Evolutionary conservation across 1,140 invertebrate genomes (phyloP).

Genomic region (Lucilia sericata): DNA sequence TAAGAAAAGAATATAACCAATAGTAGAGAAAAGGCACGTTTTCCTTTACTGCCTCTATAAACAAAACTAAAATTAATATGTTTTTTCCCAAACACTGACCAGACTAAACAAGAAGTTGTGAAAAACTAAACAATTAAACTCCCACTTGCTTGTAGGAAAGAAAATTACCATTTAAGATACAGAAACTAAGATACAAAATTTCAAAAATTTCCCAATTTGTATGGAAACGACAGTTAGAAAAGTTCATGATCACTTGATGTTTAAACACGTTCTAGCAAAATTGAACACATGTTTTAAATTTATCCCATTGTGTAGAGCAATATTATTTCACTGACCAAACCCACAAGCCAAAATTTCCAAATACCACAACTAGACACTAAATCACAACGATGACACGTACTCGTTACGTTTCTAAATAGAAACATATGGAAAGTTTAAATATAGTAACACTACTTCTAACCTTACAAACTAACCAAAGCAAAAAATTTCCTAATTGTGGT

Average conservation of each 20-base stretch:
- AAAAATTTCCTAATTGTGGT: too few species aligned
- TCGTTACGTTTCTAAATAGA: too few species aligned
- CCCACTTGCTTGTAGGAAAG: too few species aligned
- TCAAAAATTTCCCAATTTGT: neutral
- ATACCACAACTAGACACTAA: neutral
- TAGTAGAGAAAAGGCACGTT: neutral
- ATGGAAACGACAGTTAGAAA: neutral
- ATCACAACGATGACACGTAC: too few species aligned
- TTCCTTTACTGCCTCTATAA: neutral
- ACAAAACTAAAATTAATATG: neutral
- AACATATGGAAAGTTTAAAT: too few species aligned
- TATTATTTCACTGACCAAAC: neutral
- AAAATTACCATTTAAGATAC: too few species aligned
- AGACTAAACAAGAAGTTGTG: neutral
- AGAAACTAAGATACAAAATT: neutral
- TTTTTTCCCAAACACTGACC: neutral
- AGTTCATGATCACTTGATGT: neutral
- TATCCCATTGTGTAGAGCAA: too few species aligned
- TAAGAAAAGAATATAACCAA: neutral
- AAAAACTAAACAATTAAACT: too few species aligned
- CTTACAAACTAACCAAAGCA: too few species aligned
- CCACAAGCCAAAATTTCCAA: neutral
- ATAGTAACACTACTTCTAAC: too few species aligned
- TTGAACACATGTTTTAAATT: neutral
- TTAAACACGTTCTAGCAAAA: neutral